phyloP scores from a whole-genome alignment of 2,113 vertebrate genomes.

The Phrynosoma blainvillii region DNA sequence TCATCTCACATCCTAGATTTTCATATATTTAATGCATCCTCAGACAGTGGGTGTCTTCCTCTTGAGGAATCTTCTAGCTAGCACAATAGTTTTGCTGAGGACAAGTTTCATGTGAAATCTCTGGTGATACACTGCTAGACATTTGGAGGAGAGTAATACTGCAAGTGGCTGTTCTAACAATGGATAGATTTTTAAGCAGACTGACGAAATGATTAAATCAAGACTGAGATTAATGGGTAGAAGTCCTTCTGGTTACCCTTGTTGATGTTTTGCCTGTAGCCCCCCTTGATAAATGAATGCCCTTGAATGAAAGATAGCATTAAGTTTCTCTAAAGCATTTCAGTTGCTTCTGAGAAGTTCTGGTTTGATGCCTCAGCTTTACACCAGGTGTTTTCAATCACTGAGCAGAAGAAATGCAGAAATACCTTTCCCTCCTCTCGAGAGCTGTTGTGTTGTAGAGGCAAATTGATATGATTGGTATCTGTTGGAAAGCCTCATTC shows the following conservation, averaged over 20 bases:
- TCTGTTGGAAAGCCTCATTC: constrained; percentile 5
- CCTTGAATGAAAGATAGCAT: not conserved
- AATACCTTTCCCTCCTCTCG: constrained; percentile 15
- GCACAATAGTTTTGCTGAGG: not conserved
- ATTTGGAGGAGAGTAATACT: not conserved
- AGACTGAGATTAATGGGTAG: not conserved
- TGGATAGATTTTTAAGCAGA: not conserved
- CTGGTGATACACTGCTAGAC: not conserved
- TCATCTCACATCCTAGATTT: too few relatives aligned
- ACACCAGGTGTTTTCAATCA: constrained; percentile 23
- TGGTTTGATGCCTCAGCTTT: constrained; percentile 21
- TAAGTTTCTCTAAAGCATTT: constrained; percentile 10
- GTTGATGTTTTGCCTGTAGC: not conserved
- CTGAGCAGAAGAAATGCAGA: not conserved
- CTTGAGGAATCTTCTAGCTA: not conserved
- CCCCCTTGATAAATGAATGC: not conserved
- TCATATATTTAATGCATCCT: not conserved
- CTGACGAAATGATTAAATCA: not conserved
- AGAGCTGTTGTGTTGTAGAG: not conserved
- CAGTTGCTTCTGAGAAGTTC: constrained; percentile 5
- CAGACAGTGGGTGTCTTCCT: not conserved
- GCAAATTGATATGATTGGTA: not conserved
- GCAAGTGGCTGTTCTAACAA: not conserved
- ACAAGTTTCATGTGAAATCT: not conserved
- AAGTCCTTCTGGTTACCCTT: not conserved